Evolutionary conservation across 2,888 invertebrate species (phyloP), one percentile per base, ranked within the genome.

Genomic region (Andrena hattorfiana): DNA sequence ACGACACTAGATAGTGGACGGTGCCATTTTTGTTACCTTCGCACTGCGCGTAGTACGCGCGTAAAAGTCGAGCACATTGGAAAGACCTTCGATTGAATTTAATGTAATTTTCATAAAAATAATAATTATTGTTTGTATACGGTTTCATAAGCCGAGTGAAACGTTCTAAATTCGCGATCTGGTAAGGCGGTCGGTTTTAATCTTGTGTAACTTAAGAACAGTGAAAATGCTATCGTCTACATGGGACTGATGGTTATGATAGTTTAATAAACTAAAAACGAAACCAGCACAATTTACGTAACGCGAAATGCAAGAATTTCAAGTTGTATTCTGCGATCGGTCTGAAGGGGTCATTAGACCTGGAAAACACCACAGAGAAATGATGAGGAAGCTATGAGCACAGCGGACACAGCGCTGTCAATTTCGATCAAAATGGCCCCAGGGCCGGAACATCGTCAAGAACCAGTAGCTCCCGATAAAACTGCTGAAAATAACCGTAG

Each of bases 381-480:
- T 81, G 83, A 84, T 71, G 63, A 81, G 60, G 30, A 77, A 85
- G 69, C 70, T 80, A 89, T 88, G 86, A 89, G 86, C 66, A 85
- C 82, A 66, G 87, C 84, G 66, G 89, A 87, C 59, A 87, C 86
- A 70, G 83, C 89, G 87, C 90, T 92, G 90, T 92, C 92, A 91
- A 89, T 91, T 82, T 83, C 89, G 74, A 87, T 89, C 95, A 96
- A 96, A 95, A 97, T 97, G 97, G 96, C 96, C 95, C 96, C 97
- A 95, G 96, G 96, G 94, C 97, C 97, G 94, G 96, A 96, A 94
- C 96, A 96, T 95, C 96, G 96, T 95, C 96, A 95, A 95, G 96
- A 96, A 95, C 96, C 96, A 87, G 96, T 97, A 95, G 96, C 96
- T 93, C 96, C 96, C 91, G 96, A 97, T 94, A 96, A 96, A 96